Conservation (phyloP, 2,888 invertebrate genomes). For the Drosophila lutescens region DNA sequence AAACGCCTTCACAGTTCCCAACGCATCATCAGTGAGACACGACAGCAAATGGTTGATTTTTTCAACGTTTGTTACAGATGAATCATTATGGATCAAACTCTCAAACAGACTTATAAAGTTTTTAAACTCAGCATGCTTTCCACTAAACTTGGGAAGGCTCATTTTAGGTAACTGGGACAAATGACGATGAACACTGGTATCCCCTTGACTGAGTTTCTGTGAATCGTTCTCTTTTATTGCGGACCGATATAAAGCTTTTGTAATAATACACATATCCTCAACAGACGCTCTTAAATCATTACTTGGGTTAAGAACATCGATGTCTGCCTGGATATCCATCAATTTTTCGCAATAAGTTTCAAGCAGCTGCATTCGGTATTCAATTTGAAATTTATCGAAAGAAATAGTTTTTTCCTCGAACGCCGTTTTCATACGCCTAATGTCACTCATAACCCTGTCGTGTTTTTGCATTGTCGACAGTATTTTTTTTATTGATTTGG, state of each 20-base stretch:
- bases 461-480: no score
- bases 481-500: no score
- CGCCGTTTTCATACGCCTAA: neutral
- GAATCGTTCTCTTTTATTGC: no score
- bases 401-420: slow-evolving; percentile 1
- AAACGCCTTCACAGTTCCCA: slow-evolving; percentile 5
- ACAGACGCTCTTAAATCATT: no score
- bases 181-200: slow-evolving; percentile 1
- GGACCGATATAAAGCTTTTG: no score
- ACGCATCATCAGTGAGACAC: neutral
- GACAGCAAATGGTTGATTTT: slow-evolving; percentile 1
- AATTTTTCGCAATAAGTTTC: no score
- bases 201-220: no score
- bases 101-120: neutral
- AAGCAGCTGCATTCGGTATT: slow-evolving; percentile 1
- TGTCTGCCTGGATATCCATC: no score
- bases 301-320: no score
- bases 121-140: neutral
- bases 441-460: no score
- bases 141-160: neutral
- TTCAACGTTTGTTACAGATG: slow-evolving; percentile 6
- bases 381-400: neutral
- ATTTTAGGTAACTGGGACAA: neutral
- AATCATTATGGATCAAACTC: neutral
- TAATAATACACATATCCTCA: no score